Evolutionary conservation across 2,888 invertebrate species (phyloP).

Genomic region (Carterocephalus palaemon): DNA sequence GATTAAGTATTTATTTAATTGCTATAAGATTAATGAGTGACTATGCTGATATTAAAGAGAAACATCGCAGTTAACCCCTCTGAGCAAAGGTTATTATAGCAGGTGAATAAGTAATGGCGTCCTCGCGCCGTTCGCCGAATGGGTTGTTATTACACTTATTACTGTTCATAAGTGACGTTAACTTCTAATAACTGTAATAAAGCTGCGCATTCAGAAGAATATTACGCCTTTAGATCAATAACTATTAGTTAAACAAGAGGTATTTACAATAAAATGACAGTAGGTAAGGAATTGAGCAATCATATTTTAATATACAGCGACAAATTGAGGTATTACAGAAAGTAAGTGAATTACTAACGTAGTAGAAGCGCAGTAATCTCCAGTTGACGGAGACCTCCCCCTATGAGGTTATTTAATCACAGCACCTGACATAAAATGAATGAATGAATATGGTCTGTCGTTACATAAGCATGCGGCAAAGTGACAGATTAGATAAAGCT

Average conservation of each 20-base stretch:
- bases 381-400: conserved; percentile 10
- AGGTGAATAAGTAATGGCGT: conserved; percentile 11
- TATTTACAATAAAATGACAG: no score
- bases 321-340: conserved; percentile 12
- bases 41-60: no score
- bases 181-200: conserved; percentile 21
- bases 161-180: conserved; percentile 8
- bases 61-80: neutral
- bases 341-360: conserved; percentile 15
- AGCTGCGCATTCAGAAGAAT: neutral
- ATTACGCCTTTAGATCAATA: conserved; percentile 8
- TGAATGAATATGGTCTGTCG: conserved; percentile 21
- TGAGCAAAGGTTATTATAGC: conserved; percentile 7
- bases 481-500: conserved; percentile 36
- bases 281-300: no score
- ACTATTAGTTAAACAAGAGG: no score
- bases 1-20: no score
- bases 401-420: conserved; percentile 19
- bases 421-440: conserved; percentile 19
- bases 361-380: conserved; percentile 14
- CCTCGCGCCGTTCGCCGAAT: conserved; percentile 18
- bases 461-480: conserved; percentile 33
- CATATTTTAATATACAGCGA: conserved; percentile 2
- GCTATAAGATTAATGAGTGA: no score
- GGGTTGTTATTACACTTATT: conserved; percentile 16